Base-by-base conservation (phyloP, 2,797 vertebrate genomes). In the Hyperoplus immaculatus region DNA sequence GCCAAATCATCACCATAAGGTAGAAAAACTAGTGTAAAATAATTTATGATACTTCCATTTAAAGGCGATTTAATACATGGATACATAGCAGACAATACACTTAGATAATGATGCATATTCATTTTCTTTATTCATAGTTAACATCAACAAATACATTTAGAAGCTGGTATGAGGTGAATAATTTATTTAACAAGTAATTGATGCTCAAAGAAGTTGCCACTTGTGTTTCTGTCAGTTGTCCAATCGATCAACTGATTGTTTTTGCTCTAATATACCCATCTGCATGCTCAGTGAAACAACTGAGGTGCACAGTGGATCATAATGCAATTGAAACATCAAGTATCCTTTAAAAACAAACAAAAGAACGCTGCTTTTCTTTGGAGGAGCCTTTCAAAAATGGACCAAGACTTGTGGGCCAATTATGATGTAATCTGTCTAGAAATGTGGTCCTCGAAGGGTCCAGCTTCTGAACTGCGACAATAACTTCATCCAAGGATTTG, bases 381-480 rank as follows among this genome's bases (percentile, higher is more conserved):
- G 39, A 75, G 50, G 16, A 65, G 41, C 8, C 62, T 81, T 75
- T 80, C 47, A 77, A 77, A 75, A 29, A 16, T 21, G 0, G 5
- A 53, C 72, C 78, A 56, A 59, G 45, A 57, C 36, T 57, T 71
- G 13, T 61, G 54, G n/a, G 39, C 11, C 61, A 21, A 55, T 66
- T 72, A 79, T 84, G 77, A 86, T 15, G 15, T 80, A 77, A 61
- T 83, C 29, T 59, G 86, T 85, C 79, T 80, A 77, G 62, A 84
- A 87, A 84, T 88, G 71, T 75, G 46, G 77, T 57, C 69, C 54
- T 74, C 13, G 10, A 50, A 69, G 49, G 12, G 14, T 75, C 69
- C 79, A 80, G 64, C 55, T 29, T 54, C 66, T 71, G 42, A 78
- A 66, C 39, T 73, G 49, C 36, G 58, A 63, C 14, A 43, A 71